Conservation (phyloP, 1,140 invertebrate species). For the Drosophila sp. region DNA sequence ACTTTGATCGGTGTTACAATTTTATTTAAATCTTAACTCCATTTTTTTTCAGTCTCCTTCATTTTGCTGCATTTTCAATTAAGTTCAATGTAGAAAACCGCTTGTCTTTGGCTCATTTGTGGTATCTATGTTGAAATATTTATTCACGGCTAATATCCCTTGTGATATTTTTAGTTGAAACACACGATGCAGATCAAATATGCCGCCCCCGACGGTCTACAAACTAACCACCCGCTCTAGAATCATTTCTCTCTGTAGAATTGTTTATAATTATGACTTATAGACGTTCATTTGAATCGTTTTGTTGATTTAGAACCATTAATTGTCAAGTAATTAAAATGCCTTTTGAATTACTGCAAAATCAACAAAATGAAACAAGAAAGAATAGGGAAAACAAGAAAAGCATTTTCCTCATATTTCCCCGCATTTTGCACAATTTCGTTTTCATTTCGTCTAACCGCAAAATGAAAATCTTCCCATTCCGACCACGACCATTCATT, state of each 20-base stretch:
- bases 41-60: neutral
- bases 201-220: neutral
- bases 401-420: constrained; percentile 23
- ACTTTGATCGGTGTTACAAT: neutral
- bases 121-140: constrained; percentile 23
- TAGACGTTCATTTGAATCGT: constrained; percentile 17
- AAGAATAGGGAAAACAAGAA: constrained; percentile 14
- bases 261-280: constrained; percentile 62
- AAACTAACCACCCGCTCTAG: neutral
- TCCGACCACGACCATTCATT: constrained; percentile 7
- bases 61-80: neutral
- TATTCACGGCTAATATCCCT: constrained; percentile 50
- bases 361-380: constrained; percentile 40
- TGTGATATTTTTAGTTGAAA: constrained; percentile 50
- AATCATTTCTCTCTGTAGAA: constrained; percentile 49
- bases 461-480: constrained; percentile 5
- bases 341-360: constrained; percentile 53
- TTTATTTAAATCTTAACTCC: neutral
- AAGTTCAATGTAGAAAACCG: neutral
- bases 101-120: constrained; percentile 1
- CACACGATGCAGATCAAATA: constrained; percentile 12
- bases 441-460: constrained; percentile 5
- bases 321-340: constrained; percentile 78
- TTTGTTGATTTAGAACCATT: constrained; percentile 48
- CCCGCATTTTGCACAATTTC: constrained; percentile 38